Evolutionary conservation across 2,113 vertebrate genomes (phyloP), one percentile per base, ranked within the genome.

Genomic region (Neolamprologus modestus): DNA sequence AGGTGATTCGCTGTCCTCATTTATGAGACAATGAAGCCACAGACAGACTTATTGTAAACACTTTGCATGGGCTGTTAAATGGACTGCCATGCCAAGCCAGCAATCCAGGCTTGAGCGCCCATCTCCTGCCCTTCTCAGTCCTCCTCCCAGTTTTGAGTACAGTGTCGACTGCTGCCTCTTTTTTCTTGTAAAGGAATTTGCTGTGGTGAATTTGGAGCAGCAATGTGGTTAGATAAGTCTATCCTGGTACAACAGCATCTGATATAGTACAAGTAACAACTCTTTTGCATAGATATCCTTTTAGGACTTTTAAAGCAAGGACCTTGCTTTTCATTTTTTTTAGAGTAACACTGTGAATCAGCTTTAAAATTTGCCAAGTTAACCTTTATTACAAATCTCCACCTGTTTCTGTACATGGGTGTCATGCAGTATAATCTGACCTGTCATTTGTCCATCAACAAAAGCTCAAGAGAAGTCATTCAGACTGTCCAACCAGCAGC

Each of bases 1-100:
- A 98, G 98, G 98, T 98, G 97, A 98, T 97, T 97, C 93, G 92
- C 93, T 91, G 92, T 93, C 94, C 95, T 97, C 94, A 95, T 97
- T 95, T 96, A 94, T 8, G 63, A 92, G 92, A 96, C 94, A 95
- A 94, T 95, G 95, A 94, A 94, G 94, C 87, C 93, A 95, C 96
- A 96, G 95, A 89, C 71, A 93, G 94, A 89, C 94, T 93, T 96
- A 97, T 97, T 97, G 97, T 96, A 96, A 97, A 98, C 94, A 92
- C 93, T 91, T 92, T 92, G 89, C 89, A 91, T 92, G 91, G 91
- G 66, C 94, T 81, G 91, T 86, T 94, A 94, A 93, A 94, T 91
- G 85, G 88, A 93, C 84, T 76, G 83, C 91, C 78, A 88, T 84
- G 89, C 87, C 90, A 68, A 88, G 66, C 89, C 87, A 78, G 52